These are phyloP conservation scores for Bombus waltoni DNA, from an alignment of 1,140 invertebrate genomes.

Conservation along the genomic window DNA sequence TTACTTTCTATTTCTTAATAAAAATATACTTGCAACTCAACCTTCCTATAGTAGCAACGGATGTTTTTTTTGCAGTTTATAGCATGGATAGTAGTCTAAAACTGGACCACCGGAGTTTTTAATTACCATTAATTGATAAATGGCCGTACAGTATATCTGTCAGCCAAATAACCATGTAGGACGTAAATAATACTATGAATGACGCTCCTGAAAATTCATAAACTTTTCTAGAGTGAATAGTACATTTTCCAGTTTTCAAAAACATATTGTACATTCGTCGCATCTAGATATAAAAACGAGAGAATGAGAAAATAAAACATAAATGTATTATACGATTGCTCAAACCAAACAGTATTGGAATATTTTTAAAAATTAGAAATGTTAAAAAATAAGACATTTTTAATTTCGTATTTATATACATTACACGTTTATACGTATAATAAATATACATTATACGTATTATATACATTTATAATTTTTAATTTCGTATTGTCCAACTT, in stretches of 20 bases:
- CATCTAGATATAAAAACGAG: background rate
- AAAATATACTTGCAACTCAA: background rate
- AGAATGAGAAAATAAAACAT: background rate
- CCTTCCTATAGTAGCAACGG: background rate
- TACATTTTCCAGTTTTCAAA: background rate
- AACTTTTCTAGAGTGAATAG: background rate
- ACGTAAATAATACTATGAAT: background rate
- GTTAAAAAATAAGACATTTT: too few species aligned
- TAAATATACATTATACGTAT: too few species aligned
- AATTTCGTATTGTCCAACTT: too few species aligned
- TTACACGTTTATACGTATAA: too few species aligned
- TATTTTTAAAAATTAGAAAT: too few species aligned
- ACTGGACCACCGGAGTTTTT: background rate
- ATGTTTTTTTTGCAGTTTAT: background rate
- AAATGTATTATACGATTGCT: too few species aligned
- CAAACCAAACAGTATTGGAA: too few species aligned
- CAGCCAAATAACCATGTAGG: background rate
- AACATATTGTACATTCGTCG: background rate
- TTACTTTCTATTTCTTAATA: background rate
- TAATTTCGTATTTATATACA: too few species aligned
- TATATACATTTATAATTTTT: too few species aligned
- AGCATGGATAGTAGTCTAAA: background rate
- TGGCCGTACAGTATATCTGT: background rate
- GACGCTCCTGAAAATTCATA: background rate
- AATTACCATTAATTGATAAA: background rate